Base-by-base conservation (phyloP, 2,113 vertebrate species). In the Syngnathus floridae region DNA sequence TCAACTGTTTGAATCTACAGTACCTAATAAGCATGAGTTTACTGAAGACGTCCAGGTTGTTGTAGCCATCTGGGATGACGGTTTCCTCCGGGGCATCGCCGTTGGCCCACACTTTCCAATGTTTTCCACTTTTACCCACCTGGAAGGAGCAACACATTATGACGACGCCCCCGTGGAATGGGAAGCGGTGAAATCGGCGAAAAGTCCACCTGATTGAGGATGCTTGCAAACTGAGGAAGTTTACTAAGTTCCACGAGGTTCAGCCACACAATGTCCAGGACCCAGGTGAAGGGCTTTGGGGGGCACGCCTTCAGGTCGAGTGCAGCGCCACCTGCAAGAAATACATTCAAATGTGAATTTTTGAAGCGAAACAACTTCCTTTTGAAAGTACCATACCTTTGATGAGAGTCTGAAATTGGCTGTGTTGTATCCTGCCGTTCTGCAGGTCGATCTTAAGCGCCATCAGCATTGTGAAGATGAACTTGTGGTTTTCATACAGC, bases 391-490 rank as follows among this genome's bases (percentile, higher is more conserved):
- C 9, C 26, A 12, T 75, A 95, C 94, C 94, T 94, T 95, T 94
- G 81, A 95, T 91, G 66, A 95, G 86, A 7, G 86, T 92, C 72
- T 93, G 88, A 76, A 95, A 94, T 72, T 95, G 89, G 52, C 91
- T 88, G 0, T 92, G 93, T 43, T 90, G 90, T 72, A 95, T 81
- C 68, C 68, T 87, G 49, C 87, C 88, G 62, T 89, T 91, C 80
- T 95, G 93, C 52, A 95, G 78, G 88, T 96, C 94, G n/a, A 95
- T 93, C 89, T 94, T 96, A 14, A 96, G 80, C 2, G 93, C 88
- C 65, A 95, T 89, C 51, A 96, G 65, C 49, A 95, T 86, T 0
- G 92, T 93, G 81, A 95, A 96, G 48, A 95, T 88, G 79, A 95
- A 94, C 71, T 93, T 94, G 79, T 95, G 92, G 49, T 93, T 92